Conservation (phyloP, 2,797 vertebrate genomes). For the Menidia menidia region DNA sequence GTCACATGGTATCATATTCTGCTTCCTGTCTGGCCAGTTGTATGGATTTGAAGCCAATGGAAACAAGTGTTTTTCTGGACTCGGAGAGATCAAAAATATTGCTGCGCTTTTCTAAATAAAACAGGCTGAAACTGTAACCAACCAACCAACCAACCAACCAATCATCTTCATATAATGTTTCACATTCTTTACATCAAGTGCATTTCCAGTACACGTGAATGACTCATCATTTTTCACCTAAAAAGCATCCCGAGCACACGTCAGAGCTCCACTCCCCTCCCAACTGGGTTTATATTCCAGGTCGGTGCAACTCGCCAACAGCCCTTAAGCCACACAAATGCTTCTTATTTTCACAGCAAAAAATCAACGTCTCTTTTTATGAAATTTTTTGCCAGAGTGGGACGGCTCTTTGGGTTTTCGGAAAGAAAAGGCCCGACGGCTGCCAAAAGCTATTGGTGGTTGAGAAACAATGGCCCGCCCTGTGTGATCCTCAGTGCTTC, state of each 20-base stretch:
- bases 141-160: constrained; percentile 52
- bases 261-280: constrained; percentile 66
- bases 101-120: constrained; percentile 56
- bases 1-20: constrained; percentile 64
- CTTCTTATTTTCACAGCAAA: constrained; percentile 80
- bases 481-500: constrained; percentile 76
- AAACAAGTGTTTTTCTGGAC: constrained; percentile 60
- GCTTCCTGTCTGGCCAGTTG: constrained; percentile 49
- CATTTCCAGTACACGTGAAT: constrained; percentile 49
- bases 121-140: constrained; percentile 36
- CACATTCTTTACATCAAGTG: constrained; percentile 51
- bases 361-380: constrained; percentile 73
- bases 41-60: constrained; percentile 53
- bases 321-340: constrained; percentile 78
- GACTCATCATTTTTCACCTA: constrained; percentile 65
- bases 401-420: constrained; percentile 65
- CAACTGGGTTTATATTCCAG: constrained; percentile 66
- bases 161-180: constrained; percentile 64
- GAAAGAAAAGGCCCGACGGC: constrained; percentile 67
- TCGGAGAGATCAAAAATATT: constrained; percentile 44
- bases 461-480: constrained; percentile 84
- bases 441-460: constrained; percentile 79
- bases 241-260: constrained; percentile 52
- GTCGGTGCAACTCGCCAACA: constrained; percentile 65
- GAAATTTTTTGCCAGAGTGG: constrained; percentile 70